Base-by-base conservation (phyloP, 2,888 invertebrate genomes). In the Leucozona laternaria region DNA sequence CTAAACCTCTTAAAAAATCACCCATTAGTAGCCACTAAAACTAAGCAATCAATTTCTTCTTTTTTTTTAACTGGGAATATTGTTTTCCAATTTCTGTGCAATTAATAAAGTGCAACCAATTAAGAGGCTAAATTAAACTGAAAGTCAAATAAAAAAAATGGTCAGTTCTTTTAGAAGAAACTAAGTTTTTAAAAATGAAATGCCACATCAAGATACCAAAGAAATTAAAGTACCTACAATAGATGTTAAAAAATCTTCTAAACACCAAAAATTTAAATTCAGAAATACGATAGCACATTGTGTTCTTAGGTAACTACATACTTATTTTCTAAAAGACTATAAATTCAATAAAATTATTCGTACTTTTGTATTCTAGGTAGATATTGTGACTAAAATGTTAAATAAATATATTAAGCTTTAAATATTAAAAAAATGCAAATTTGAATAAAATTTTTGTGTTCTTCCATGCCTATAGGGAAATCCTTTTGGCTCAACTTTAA, bases 241-340 rank as follows among this genome's bases (percentile, higher is more conserved):
- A n/a, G 7, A 7, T 4, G 11, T 31, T 57, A 11, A 20, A 58
- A 37, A 58, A 37, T 20, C n/a, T 31, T 37, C 20, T 37, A 58
- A 58, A 58, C 58, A 58, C 7, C 58, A 37, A 37, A 34, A 58
- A 17, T 20, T 57, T n/a, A 53, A 53, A 28, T 50, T 22, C n/a
- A 50, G 11, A 50, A 15, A 22, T 22, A 15, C 0, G 37, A 4
- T 15, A 45, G 15, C n/a, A n/a, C n/a, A n/a, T n/a, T n/a, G n/a
- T n/a, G 5, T 40, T 5, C 40, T 40, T 50, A 50, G n/a, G n/a
- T n/a, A n/a, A 1, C 25, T 22, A 22, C 13, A 4, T 28, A 28
- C 6, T 53, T 25, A 15, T 7, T 25, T 15, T 53, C 53, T 28
- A 53, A 28, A n/a, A 28, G n/a, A n/a, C 22, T 20, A 11, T 4